Evolutionary conservation across 2,113 vertebrate species (phyloP).

Genomic region (Zosterops japonicus): DNA sequence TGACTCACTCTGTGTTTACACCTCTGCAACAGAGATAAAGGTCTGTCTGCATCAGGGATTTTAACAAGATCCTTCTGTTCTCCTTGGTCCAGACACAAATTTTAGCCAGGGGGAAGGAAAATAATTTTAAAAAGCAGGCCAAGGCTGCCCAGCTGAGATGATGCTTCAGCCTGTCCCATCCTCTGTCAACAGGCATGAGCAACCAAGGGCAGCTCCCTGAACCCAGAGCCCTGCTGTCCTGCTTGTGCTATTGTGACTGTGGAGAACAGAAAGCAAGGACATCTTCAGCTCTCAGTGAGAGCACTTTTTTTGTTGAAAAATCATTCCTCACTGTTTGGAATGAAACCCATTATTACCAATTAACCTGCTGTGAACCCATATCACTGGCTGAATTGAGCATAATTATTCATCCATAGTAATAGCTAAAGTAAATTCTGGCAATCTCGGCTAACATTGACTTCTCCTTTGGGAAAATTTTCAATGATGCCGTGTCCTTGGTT

Average conservation of each 20-base stretch:
- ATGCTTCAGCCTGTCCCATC: not conserved
- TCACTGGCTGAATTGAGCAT: constrained; percentile 81
- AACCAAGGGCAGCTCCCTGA: not conserved
- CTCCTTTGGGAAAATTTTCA: constrained; percentile 70
- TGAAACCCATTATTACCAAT: constrained; percentile 85
- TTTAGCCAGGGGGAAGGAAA: not conserved
- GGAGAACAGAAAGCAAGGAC: constrained; percentile 17
- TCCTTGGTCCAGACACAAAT: not conserved
- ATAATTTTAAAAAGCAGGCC: not conserved
- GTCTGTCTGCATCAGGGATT: not conserved
- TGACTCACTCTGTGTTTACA: not conserved
- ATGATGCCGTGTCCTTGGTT: constrained; percentile 74
- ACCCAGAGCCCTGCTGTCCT: not conserved
- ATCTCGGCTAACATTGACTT: constrained; percentile 68
- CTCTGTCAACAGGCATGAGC: not conserved
- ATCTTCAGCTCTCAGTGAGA: constrained; percentile 26
- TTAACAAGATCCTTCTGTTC: not conserved
- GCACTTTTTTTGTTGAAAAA: constrained; percentile 68
- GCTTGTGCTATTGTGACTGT: not conserved
- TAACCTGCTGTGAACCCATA: constrained; percentile 84
- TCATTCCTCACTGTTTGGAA: constrained; percentile 77
- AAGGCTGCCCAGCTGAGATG: not conserved
- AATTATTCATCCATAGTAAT: constrained; percentile 86
- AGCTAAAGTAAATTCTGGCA: constrained; percentile 81
- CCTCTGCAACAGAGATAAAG: not conserved